Conservation (phyloP, 2,888 invertebrate genomes). For the Platycheirus albimanus region DNA sequence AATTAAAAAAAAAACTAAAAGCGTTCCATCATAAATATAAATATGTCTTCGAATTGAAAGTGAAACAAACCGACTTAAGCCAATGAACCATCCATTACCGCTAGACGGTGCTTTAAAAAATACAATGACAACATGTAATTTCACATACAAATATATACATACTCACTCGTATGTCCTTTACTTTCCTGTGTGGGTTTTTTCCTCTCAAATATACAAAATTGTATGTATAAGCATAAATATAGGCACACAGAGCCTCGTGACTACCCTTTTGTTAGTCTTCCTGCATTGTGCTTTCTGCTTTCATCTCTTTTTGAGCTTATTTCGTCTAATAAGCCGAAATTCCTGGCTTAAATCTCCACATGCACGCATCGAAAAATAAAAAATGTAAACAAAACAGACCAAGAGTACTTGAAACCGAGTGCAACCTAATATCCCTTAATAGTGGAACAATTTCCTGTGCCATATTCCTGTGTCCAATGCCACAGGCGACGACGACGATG, state of each 20-base stretch:
- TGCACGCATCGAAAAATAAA: constrained; percentile 21
- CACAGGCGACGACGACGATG: constrained; percentile 37
- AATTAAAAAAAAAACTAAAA: too few relatives aligned
- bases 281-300: constrained; percentile 48
- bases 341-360: constrained; percentile 38
- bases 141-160: too few relatives aligned
- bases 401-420: constrained; percentile 54
- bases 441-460: constrained; percentile 64
- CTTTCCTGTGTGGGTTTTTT: background rate
- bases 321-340: constrained; percentile 64
- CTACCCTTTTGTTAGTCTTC: constrained; percentile 39
- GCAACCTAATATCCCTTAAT: constrained; percentile 67
- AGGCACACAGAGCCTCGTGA: constrained; percentile 10
- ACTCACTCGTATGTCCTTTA: constrained; percentile 8
- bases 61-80: constrained; percentile 57
- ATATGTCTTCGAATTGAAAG: too few relatives aligned
- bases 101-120: constrained; percentile 35
- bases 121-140: constrained; percentile 57
- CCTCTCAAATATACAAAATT: too few relatives aligned
- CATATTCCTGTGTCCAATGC: constrained; percentile 62
- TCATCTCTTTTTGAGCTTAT: constrained; percentile 55
- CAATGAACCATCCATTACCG: constrained; percentile 60
- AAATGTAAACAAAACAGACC: constrained; percentile 18
- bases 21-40: too few relatives aligned
- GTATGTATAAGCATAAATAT: too few relatives aligned